Evolutionary conservation across 2,888 invertebrate species (phyloP).

Genomic region (Chydorus sphaericus): DNA sequence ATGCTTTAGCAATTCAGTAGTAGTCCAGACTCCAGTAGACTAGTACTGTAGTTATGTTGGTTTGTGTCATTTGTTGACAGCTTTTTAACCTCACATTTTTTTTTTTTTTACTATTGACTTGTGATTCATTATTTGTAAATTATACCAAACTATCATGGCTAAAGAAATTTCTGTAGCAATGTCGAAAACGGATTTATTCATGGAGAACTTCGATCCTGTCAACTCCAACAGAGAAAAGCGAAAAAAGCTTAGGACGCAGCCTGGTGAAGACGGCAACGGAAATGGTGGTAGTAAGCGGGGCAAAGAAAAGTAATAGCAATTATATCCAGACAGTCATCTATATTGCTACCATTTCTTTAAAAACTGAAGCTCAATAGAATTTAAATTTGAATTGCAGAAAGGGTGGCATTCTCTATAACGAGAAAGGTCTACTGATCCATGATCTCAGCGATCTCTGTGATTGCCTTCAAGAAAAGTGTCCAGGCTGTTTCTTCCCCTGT

Average conservation of each 20-base stretch:
- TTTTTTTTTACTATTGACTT: too few species aligned
- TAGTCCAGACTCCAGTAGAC: too few species aligned
- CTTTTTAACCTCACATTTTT: too few species aligned
- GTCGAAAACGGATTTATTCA: constrained; percentile 24
- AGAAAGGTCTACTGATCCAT: constrained; percentile 45
- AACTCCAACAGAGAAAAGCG: constrained; percentile 59
- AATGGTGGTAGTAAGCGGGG: neutral
- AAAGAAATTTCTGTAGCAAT: neutral
- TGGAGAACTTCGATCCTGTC: constrained; percentile 59
- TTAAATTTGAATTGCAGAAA: constrained; percentile 28
- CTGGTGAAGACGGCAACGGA: constrained; percentile 16
- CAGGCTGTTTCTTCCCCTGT: constrained; percentile 74
- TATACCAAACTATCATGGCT: neutral
- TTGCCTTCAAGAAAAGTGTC: constrained; percentile 58
- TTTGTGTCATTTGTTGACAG: too few species aligned
- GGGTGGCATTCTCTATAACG: constrained; percentile 46
- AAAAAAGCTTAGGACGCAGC: constrained; percentile 48
- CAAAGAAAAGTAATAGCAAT: neutral
- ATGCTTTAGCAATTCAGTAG: too few species aligned
- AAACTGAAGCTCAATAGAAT: constrained; percentile 18
- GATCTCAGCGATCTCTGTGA: constrained; percentile 65
- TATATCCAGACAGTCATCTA: neutral
- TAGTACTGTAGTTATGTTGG: too few species aligned
- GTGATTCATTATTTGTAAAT: neutral
- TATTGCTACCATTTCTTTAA: neutral